Base-by-base conservation (phyloP, 2,797 vertebrate species). In the Diplodus sargus region DNA sequence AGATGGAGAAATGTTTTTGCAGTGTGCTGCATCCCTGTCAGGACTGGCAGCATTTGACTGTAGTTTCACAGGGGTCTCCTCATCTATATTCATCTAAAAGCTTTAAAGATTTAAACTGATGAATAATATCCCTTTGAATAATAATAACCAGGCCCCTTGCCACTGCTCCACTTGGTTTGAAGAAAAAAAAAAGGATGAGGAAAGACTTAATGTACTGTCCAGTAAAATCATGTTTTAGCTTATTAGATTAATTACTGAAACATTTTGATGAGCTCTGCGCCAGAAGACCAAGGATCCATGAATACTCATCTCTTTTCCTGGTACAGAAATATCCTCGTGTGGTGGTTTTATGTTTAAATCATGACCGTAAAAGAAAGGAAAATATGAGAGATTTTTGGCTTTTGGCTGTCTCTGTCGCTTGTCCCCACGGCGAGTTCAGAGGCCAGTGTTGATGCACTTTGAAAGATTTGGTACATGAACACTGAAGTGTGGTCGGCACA, bases 91-190 rank as follows among this genome's bases (percentile, higher is more conserved):
- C 83, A 92, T 91, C 69, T 69, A 5, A 77, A 86, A 49, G 74
- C 74, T 87, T 91, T 85, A 86, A 92, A 81, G 81, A 90, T 90
- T 84, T 79, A 88, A 81, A 88, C 89, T 89, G 66, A 88, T 88
- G 86, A 91, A 93, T 89, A 92, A 92, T 91, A 80, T 83, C 66
- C 70, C 28, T 69, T 23, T 89, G 83, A 87, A 92, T 89, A 76
- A 74, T 89, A 76, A 88, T 82, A 81, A 85, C 69, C 47, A 54
- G 49, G 25, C 68, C 71, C 66, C 60, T 74, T 69, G 42, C 67
- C 34, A 30, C 70, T 63, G 56, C 79, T 82, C 76, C 58, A 54
- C 45, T 67, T 52, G 25, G 42, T 78, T 43, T 59, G 34, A 67
- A 58, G 53, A 51, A 68, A 51, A 69, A 84, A 25, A 25, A 85